Evolutionary conservation across 2,797 vertebrate genomes (phyloP).

Genomic region (Iguana delicatissima): DNA sequence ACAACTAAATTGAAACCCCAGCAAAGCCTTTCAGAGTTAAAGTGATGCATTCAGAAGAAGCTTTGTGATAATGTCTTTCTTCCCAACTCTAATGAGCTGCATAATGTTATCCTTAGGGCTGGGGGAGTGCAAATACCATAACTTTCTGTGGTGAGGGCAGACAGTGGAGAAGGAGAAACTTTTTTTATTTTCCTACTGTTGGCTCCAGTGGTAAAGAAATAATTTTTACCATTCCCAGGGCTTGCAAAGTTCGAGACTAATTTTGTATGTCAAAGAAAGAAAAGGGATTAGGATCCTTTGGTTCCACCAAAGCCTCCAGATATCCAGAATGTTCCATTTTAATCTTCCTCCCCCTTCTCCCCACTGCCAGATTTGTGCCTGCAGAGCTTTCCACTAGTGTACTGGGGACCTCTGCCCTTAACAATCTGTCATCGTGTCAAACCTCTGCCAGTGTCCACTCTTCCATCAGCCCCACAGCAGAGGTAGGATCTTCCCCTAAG

Average conservation of each 20-base stretch:
- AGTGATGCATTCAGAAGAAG: slow-evolving; percentile 51
- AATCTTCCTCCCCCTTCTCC: no score
- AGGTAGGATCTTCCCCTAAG: background rate
- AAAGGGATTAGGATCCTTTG: background rate
- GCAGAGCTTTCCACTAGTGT: no score
- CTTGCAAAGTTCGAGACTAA: background rate
- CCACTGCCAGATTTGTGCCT: no score
- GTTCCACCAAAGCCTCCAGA: background rate
- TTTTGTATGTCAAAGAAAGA: background rate
- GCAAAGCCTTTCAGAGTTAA: slow-evolving; percentile 61
- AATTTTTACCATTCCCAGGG: background rate
- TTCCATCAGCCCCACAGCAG: no score
- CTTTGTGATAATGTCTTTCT: no score
- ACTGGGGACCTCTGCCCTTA: background rate
- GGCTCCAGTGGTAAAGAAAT: background rate
- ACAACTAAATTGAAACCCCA: slow-evolving; percentile 68
- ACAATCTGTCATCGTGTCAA: background rate
- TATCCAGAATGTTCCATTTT: background rate
- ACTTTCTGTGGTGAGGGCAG: background rate
- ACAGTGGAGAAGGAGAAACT: background rate
- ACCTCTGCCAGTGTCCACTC: no score
- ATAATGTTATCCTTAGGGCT: background rate
- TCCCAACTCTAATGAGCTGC: background rate
- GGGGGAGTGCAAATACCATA: background rate
- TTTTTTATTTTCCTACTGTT: background rate